A percentile compares a stretch with the other conserved stretches of the same genome.
These are phyloP conservation scores for Pristis pectinata DNA, from an alignment of 2,797 vertebrate species.

Conservation along the genomic window DNA sequence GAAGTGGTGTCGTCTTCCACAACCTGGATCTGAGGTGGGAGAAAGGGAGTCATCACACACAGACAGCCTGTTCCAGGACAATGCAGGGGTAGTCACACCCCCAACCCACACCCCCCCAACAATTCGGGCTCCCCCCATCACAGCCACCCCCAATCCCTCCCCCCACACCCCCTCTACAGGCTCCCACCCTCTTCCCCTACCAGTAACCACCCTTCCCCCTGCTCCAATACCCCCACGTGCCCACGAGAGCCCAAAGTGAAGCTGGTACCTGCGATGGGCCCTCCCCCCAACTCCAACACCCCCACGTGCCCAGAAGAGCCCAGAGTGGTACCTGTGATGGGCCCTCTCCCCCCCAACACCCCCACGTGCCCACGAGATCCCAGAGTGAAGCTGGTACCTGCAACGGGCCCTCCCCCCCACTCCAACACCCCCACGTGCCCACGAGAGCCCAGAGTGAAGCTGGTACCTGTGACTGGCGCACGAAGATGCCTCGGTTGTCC, in stretches of 20 bases:
- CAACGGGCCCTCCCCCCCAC: not conserved
- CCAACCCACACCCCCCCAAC: not conserved
- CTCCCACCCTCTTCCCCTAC: too few relatives aligned
- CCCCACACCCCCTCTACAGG: not conserved
- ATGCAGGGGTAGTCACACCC: too few relatives aligned
- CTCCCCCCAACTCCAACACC: not conserved
- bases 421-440: not conserved
- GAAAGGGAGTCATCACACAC: not conserved
- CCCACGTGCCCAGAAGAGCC: too few relatives aligned
- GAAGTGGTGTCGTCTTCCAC: constrained; percentile 91
- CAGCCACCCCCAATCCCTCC: not conserved
- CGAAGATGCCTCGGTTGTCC: constrained; percentile 93
- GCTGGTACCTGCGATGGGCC: constrained; percentile 73
- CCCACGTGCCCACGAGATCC: too few relatives aligned
- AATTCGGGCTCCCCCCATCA: not conserved
- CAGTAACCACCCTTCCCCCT: too few relatives aligned
- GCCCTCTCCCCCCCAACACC: not conserved
- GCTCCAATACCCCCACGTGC: not conserved
- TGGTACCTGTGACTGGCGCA: constrained; percentile 91
- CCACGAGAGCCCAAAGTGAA: too few relatives aligned
- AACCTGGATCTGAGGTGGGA: constrained; percentile 75
- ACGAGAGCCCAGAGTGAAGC: too few relatives aligned
- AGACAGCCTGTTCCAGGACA: too few relatives aligned
- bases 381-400: too few relatives aligned
- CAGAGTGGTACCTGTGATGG: too few relatives aligned